A percentile compares a stretch with the other conserved stretches of the same genome.
phyloP scores from a whole-genome alignment of 2,113 vertebrate genomes.

The Proteles cristata region DNA sequence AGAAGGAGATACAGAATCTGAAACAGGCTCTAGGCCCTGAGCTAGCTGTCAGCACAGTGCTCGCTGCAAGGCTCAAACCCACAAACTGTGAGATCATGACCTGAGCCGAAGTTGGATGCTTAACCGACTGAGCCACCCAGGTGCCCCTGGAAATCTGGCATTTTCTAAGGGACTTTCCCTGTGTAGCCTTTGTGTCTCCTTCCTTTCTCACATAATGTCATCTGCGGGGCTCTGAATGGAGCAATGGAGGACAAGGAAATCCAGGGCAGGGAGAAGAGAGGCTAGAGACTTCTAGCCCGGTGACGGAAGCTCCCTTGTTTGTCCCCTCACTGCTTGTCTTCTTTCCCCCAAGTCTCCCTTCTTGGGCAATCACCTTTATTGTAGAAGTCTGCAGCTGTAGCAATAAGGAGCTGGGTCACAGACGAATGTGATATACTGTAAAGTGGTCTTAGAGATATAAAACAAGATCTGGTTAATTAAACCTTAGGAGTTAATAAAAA shows the following conservation, averaged over 20 bases:
- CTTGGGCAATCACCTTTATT: background rate
- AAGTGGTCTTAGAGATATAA: background rate
- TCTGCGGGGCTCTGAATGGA: background rate
- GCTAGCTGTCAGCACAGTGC: too few relatives aligned
- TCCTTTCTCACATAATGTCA: background rate
- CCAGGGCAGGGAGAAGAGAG: too few relatives aligned
- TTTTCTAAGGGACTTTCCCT: background rate
- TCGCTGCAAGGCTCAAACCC: too few relatives aligned
- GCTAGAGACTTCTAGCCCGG: background rate
- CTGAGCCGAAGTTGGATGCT: too few relatives aligned
- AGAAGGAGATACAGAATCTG: too few relatives aligned
- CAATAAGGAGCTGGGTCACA: background rate
- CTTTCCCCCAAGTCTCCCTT: background rate
- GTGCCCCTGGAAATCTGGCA: background rate
- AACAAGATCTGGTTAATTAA: background rate
- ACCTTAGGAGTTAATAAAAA: background rate
- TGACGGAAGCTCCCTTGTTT: background rate
- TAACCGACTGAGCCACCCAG: too few relatives aligned
- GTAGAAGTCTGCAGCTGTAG: background rate
- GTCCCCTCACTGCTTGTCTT: too few relatives aligned
- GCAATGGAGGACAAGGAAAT: background rate
- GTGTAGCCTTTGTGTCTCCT: fast-evolving
- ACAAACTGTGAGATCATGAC: too few relatives aligned
- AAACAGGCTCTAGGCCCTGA: too few relatives aligned
- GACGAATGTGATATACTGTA: background rate